Conservation (phyloP, 2,888 invertebrate species). For the Candidula unifasciata region DNA sequence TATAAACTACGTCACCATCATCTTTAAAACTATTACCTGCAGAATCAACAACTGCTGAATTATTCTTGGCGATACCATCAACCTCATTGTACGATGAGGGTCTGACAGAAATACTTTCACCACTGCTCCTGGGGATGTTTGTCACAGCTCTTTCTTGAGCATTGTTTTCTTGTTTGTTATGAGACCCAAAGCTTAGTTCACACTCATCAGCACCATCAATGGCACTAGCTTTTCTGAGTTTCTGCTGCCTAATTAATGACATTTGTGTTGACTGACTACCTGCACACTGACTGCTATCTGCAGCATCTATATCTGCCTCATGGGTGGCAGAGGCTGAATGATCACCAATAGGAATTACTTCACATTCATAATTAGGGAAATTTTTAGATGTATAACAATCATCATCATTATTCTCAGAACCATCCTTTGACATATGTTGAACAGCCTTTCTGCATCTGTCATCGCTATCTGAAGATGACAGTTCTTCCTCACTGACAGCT, state of each 20-base stretch:
- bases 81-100: background rate
- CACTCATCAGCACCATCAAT: background rate
- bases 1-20: conserved; percentile 11
- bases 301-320: background rate
- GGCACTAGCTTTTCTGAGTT: background rate
- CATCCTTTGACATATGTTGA: too few species aligned
- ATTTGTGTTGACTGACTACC: background rate
- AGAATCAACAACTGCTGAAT: too few species aligned
- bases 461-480: conserved; percentile 14
- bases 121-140: background rate
- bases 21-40: too few species aligned
- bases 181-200: background rate
- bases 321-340: background rate
- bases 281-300: background rate
- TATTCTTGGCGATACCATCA: too few species aligned
- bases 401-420: background rate
- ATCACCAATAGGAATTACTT: background rate
- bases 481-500: background rate
- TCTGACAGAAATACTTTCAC: background rate
- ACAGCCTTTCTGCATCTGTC: background rate
- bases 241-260: background rate
- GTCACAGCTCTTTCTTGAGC: background rate
- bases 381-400: background rate
- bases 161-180: background rate
- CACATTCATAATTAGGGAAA: background rate